Evolutionary conservation across 92 coral and sea anemone genomes (phyloP), one percentile per base, ranked within the genome.

Genomic region (Paragorgia papillata): DNA sequence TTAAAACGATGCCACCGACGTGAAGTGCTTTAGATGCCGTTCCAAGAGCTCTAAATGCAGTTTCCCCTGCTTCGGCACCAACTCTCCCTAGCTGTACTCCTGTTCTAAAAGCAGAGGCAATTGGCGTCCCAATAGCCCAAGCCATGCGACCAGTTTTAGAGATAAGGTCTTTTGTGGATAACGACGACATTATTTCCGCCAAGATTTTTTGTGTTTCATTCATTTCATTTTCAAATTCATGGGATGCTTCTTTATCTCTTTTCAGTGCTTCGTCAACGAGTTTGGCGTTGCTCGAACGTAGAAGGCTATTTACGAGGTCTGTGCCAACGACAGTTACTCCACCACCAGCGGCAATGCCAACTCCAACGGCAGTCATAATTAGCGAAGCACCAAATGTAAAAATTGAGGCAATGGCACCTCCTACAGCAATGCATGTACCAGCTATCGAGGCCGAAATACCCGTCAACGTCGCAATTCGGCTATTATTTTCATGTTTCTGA

Each of bases 341-440:
- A 7, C 53, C 53, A 37, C 6, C 43, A 5, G 6, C 43, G 43
- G 12, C 43, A 4, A 37, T 37, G 43, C 5, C 43, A 5, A 5
- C 43, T 4, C 43, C 43, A 15, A 46, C 53, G 53, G n/a, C n/a
- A 15, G 17, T 46, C 9, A 46, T 6, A 2, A 46, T 46, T 2
- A 46, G 53, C 14, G 53, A 46, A 46, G 53, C 53, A 46, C 53
- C 53, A 46, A 46, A 46, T 15, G 53, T 46, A 15, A 46, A 46
- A 46, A 46, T 6, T n/a, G 53, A 9, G 14, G 53, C 9, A 7
- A 46, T n/a, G 53, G n/a, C 9, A n/a, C 53, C 53, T 46, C 53
- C 53, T 15, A 46, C 2, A 7, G 53, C 53, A 6, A 46, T 6
- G 15, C n/a, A 2, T 46, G 12, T 46, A 2, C 53, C 53, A 15